Evolutionary conservation across 1,140 invertebrate species (phyloP), one percentile per base, ranked within the genome.

Genomic region (Papilio polyxenes): DNA sequence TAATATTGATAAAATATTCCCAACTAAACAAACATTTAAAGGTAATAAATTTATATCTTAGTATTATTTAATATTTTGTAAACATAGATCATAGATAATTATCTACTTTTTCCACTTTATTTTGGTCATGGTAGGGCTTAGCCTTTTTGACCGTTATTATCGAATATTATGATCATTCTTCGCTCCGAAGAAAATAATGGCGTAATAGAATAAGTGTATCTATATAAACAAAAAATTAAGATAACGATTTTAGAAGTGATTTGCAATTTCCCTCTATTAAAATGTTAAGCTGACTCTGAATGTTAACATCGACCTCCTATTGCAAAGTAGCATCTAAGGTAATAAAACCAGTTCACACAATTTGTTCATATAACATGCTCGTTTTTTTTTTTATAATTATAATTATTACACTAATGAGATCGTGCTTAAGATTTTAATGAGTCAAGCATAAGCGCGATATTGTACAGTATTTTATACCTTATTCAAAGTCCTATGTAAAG

Each of bases 1-100:
- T 23, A 40, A 72, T 37, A 72, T 4, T 20, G 65, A 72, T 72
- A 72, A 72, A 72, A 72, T 31, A 72, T 72, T 72, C 23, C 37
- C 65, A 31, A 72, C 3, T 65, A 20, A 72, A 37, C 62, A 65
- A 72, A 72, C 65, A 31, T 65, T 20, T 40, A 37, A 40, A 37
- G 65, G 65, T 72, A 72, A 40, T 17, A 4, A 72, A 72, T 72
- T 72, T 6, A 40, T 72, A 15, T 72, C 31, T 72, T 37, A 65
- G 9, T 65, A 65, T 65, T 31, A 65, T 65, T 11, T 23, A 10
- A 65, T 23, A 13, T 65, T 31, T 65, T 31, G 20, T 65, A 37
- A 65, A 65, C 23, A 65, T 31, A 23, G 20, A 2, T 31, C 40
- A 44, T 44, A 44, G 4, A 44, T 44, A n/a, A n/a, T n/a, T n/a